Evolutionary conservation across 1,140 invertebrate genomes (phyloP).

Genomic region (Temnothorax nylanderi): DNA sequence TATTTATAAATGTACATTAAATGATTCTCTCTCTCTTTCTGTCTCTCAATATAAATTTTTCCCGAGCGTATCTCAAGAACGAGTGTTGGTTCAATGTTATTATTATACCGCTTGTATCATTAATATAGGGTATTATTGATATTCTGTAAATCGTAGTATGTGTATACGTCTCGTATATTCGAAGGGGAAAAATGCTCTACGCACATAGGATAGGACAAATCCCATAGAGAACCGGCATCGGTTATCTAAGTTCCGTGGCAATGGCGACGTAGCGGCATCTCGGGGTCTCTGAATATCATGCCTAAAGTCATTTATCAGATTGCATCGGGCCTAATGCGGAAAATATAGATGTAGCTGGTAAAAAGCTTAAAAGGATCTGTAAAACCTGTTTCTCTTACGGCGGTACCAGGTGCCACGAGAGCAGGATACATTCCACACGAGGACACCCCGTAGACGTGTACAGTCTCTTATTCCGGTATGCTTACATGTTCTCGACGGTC

Average conservation of each 20-base stretch:
- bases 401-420: background rate
- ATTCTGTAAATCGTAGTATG: background rate
- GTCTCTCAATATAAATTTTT: background rate
- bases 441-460: slow-evolving; percentile 51
- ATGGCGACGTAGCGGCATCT: slow-evolving; percentile 15
- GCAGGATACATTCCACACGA: slow-evolving; percentile 3
- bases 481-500: slow-evolving; percentile 46
- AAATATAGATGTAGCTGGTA: slow-evolving; percentile 25
- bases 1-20: background rate
- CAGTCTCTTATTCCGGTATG: slow-evolving; percentile 45
- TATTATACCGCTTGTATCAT: background rate
- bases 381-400: slow-evolving; percentile 35
- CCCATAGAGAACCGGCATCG: background rate
- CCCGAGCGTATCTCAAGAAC: background rate
- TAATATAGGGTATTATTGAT: background rate
- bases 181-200: background rate
- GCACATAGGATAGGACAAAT: background rate
- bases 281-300: background rate
- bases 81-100: background rate
- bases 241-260: slow-evolving; percentile 3
- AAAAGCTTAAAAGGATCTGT: slow-evolving; percentile 32
- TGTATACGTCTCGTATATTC: background rate
- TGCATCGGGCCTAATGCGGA: slow-evolving; percentile 25
- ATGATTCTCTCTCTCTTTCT: background rate
- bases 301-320: slow-evolving; percentile 49